Evolutionary conservation across 2,113 vertebrate species (phyloP).

Genomic region (Pluvianellus socialis): DNA sequence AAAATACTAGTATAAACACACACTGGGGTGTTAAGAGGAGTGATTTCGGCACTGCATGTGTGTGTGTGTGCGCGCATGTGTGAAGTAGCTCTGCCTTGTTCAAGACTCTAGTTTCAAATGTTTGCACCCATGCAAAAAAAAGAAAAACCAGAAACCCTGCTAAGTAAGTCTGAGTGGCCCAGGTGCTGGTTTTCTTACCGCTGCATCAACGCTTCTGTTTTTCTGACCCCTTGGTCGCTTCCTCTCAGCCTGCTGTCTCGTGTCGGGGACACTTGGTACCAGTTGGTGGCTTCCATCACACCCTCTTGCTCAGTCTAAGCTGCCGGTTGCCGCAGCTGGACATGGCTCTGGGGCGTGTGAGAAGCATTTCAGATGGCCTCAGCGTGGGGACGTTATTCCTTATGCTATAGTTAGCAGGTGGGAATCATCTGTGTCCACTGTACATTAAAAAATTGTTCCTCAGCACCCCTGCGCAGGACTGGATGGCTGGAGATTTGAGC

Average conservation of each 20-base stretch:
- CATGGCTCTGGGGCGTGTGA: rapidly evolving
- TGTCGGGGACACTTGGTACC: background rate
- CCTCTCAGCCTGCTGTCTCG: background rate
- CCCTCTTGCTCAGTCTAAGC: background rate
- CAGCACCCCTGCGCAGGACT: background rate
- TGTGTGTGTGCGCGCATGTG: no score
- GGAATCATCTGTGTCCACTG: background rate
- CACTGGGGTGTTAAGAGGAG: background rate
- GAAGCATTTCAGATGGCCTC: background rate
- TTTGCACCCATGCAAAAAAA: background rate
- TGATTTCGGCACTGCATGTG: background rate
- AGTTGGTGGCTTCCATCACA: background rate
- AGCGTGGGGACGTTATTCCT: background rate
- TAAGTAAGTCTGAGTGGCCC: background rate
- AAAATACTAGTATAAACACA: slow-evolving; percentile 42
- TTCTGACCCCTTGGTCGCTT: background rate
- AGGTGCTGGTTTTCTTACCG: background rate
- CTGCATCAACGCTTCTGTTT: background rate
- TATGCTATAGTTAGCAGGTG: background rate
- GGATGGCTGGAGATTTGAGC: background rate
- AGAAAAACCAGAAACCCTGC: background rate
- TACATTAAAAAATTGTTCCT: background rate
- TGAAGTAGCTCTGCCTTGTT: background rate
- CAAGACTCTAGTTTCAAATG: background rate
- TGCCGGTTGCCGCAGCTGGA: background rate